Percentiles rank a stretch among this genome's conserved stretches.
phyloP scores from a whole-genome alignment of 2,797 vertebrate genomes.

The Xyrichtys novacula region DNA sequence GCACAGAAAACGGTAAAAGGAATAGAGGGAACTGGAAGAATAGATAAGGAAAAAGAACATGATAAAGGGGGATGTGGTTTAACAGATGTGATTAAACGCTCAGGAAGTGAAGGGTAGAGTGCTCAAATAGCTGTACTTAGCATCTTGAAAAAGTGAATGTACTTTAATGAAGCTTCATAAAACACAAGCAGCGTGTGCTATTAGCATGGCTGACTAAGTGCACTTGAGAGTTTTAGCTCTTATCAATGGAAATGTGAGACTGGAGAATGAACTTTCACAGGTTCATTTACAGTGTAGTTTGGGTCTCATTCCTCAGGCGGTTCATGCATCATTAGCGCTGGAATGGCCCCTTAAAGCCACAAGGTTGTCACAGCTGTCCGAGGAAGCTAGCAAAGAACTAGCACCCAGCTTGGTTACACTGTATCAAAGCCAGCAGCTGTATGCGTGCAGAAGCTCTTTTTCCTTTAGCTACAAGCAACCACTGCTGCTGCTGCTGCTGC shows the following conservation, averaged over 20 bases:
- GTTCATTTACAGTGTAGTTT: conserved; percentile 15
- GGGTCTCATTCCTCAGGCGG: conserved; percentile 27
- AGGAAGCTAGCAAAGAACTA: conserved; percentile 53
- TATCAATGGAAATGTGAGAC: conserved; percentile 30
- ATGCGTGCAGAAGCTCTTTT: conserved; percentile 26
- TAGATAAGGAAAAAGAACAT: not conserved
- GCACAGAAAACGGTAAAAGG: conserved; percentile 5
- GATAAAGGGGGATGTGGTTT: conserved; percentile 1
- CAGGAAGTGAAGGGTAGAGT: conserved; percentile 48
- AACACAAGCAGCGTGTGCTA: conserved; percentile 17
- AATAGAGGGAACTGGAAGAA: conserved; percentile 9
- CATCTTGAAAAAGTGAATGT: conserved; percentile 56
- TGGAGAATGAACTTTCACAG: conserved; percentile 33
- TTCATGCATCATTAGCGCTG: conserved; percentile 64
- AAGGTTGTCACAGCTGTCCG: conserved; percentile 50
- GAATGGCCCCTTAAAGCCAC: conserved; percentile 63
- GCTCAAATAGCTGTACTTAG: conserved; percentile 65
- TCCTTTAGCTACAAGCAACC: conserved; percentile 11
- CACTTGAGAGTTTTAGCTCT: conserved; percentile 34
- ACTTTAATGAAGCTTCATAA: conserved; percentile 44
- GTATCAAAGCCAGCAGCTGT: conserved; percentile 62
- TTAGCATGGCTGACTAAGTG: conserved; percentile 40
- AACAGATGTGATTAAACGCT: conserved; percentile 53
- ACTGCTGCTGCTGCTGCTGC: conserved; percentile 7
- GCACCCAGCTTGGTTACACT: conserved; percentile 42